These are phyloP conservation scores for Drepana arcuata DNA, from an alignment of 1,140 invertebrate genomes.

Conservation along the genomic window DNA sequence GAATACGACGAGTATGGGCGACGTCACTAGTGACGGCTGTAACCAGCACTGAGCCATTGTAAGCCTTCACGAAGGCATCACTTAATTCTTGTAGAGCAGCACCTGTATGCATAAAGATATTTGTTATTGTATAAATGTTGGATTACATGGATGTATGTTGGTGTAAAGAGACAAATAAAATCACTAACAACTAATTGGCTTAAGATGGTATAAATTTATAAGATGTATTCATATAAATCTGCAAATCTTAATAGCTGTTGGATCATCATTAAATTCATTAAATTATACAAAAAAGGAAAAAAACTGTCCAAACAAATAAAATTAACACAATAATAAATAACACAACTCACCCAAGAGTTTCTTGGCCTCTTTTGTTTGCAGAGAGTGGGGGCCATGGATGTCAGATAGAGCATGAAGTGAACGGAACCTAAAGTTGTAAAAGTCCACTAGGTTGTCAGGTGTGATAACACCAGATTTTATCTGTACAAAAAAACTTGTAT, in stretches of 20 bases:
- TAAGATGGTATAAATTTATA: no score
- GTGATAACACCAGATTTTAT: conserved; percentile 62
- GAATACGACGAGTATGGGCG: conserved; percentile 71
- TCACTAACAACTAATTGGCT: no score
- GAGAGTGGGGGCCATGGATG: conserved; percentile 78
- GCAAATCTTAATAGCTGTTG: no score
- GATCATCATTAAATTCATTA: no score
- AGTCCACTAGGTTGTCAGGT: conserved; percentile 74
- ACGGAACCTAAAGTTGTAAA: conserved; percentile 78
- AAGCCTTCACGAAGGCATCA: conserved; percentile 76
- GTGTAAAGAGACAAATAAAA: no score
- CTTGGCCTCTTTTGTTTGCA: conserved; percentile 78
- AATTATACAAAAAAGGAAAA: no score
- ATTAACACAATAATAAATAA: no score
- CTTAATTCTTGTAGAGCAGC: conserved; percentile 73
- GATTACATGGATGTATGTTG: no score
- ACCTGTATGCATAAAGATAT: no score
- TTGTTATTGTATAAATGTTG: no score
- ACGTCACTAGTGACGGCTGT: conserved; percentile 77
- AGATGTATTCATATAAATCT: no score
- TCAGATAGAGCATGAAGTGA: conserved; percentile 76
- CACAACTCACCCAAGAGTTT: conserved; percentile 71
- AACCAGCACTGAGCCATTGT: conserved; percentile 79
- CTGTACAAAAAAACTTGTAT: conserved; percentile 46
- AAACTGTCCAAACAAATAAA: no score